Evolutionary conservation across 2,888 invertebrate genomes (phyloP).

Genomic region (Hemistola chrysoprasaria): DNA sequence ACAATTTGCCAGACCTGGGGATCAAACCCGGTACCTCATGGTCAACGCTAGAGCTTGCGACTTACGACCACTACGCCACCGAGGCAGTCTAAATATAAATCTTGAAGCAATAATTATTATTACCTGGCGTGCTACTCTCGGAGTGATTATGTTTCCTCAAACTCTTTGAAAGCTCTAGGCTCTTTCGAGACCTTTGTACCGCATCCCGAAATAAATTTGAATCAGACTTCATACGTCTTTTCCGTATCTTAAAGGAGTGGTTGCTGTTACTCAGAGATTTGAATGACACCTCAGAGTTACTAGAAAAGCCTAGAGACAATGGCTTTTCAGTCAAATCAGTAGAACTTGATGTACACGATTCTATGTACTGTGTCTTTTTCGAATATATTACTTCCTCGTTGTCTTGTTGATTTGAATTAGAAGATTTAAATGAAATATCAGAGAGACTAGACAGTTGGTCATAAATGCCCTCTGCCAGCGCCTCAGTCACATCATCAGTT

Average conservation of each 20-base stretch:
- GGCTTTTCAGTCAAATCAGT: conserved; percentile 49
- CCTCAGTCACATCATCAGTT: conserved; percentile 49
- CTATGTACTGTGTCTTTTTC: conserved; percentile 62
- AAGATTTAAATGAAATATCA: conserved; percentile 62
- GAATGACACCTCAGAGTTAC: conserved; percentile 51
- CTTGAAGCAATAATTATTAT: neutral
- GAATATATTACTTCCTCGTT: conserved; percentile 45
- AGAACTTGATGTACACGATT: conserved; percentile 50
- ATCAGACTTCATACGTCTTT: conserved; percentile 63
- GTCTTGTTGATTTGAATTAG: conserved; percentile 48
- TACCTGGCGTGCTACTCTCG: conserved; percentile 52
- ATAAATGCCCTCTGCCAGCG: conserved; percentile 31
- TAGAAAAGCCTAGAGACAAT: conserved; percentile 46
- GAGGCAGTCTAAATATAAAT: neutral
- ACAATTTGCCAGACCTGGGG: too few species aligned
- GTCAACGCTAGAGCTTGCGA: too few species aligned
- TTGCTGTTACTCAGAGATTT: conserved; percentile 68
- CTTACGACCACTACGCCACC: too few species aligned
- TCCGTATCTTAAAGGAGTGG: conserved; percentile 61
- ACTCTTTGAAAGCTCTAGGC: too few species aligned
- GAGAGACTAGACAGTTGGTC: conserved; percentile 47
- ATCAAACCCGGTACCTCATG: too few species aligned
- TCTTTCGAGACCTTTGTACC: conserved; percentile 56
- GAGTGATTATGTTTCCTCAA: conserved; percentile 41
- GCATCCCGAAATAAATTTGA: conserved; percentile 60